Evolutionary conservation across 2,888 invertebrate genomes (phyloP).

Genomic region (Trichacis sp.): DNA sequence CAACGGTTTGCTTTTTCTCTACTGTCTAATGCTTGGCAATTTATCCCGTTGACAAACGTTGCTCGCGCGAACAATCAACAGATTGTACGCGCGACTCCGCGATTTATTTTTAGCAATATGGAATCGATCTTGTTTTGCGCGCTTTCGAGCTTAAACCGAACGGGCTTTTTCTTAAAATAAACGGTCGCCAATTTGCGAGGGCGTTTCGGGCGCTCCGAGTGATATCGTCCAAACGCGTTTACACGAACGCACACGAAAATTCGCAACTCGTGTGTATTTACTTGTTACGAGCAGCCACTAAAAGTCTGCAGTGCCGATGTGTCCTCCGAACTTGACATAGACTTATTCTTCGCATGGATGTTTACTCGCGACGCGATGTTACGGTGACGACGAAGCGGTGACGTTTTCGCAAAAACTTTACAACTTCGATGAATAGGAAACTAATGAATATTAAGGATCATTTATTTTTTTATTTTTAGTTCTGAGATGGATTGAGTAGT

Average conservation of each 20-base stretch:
- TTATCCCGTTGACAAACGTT: too few species aligned
- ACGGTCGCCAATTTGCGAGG: conserved; percentile 34
- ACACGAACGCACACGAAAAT: conserved; percentile 20
- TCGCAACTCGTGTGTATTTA: conserved; percentile 12
- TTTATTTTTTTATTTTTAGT: too few species aligned
- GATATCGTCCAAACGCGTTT: conserved; percentile 24
- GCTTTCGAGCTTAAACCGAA: background rate
- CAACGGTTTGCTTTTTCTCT: too few species aligned
- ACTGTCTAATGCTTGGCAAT: too few species aligned
- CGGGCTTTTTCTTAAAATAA: conserved; percentile 39
- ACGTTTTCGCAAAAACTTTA: background rate
- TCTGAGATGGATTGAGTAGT: too few species aligned
- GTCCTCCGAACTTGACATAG: conserved; percentile 42
- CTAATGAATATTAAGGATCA: too few species aligned
- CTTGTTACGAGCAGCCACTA: conserved; percentile 17
- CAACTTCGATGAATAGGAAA: too few species aligned
- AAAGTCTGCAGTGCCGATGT: conserved; percentile 38
- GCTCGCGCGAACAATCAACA: too few species aligned
- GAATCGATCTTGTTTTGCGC: background rate
- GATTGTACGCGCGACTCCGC: too few species aligned
- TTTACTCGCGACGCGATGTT: conserved; percentile 17
- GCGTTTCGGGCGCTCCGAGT: conserved; percentile 34
- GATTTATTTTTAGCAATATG: background rate
- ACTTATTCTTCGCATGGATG: conserved; percentile 24
- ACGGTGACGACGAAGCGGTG: background rate